Evolutionary conservation across 2,888 invertebrate species (phyloP).

Genomic region (Hypomecis atomaria): DNA sequence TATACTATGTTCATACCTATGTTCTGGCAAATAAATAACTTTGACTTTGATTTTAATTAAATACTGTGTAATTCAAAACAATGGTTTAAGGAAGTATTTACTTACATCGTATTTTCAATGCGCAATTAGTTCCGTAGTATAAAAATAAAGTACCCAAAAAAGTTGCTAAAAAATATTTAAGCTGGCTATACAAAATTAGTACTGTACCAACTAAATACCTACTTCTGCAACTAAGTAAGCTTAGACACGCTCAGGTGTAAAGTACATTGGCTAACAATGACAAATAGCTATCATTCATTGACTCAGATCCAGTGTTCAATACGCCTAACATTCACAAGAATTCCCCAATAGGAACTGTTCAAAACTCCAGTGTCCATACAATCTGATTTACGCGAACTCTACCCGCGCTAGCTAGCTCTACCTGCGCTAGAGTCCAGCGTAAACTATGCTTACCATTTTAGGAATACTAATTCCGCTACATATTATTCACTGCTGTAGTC

Average conservation of each 20-base stretch:
- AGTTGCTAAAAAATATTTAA: too few species aligned
- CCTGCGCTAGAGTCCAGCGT: constrained; percentile 50
- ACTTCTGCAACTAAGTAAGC: too few species aligned
- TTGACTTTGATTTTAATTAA: too few species aligned
- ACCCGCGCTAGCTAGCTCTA: constrained; percentile 3
- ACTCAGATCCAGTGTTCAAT: constrained; percentile 29
- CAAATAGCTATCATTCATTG: constrained; percentile 6
- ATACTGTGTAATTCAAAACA: too few species aligned
- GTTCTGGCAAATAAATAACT: too few species aligned
- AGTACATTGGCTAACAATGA: not conserved
- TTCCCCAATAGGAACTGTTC: constrained; percentile 61
- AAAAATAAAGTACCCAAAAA: too few species aligned
- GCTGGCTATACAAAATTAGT: too few species aligned
- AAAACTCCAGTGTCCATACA: constrained; percentile 73
- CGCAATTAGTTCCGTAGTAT: too few species aligned
- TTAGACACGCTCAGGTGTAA: not conserved
- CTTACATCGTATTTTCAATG: too few species aligned
- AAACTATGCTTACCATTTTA: constrained; percentile 73
- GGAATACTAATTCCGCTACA: constrained; percentile 70
- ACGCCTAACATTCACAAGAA: constrained; percentile 41
- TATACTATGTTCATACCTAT: too few species aligned
- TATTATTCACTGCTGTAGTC: constrained; percentile 65
- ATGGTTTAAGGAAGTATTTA: too few species aligned
- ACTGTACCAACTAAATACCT: too few species aligned
- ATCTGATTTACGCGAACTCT: constrained; percentile 76